A percentile compares a stretch with the other conserved stretches of the same genome.
phyloP scores from a whole-genome alignment of 2,113 vertebrate genomes.

The Sorex araneus region DNA sequence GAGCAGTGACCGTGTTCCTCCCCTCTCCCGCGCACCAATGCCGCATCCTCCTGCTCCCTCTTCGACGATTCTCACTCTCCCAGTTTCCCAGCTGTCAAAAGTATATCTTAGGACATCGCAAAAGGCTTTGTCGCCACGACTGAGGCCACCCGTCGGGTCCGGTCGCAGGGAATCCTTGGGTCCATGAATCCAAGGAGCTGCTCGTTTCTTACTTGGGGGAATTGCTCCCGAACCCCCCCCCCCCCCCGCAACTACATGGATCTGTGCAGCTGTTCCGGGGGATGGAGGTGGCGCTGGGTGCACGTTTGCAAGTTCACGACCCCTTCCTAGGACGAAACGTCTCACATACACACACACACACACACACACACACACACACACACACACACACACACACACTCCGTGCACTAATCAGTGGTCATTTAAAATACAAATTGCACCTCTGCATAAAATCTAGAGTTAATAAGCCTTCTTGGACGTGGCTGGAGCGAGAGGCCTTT shows the following conservation, averaged over 20 bases:
- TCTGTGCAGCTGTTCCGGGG: neutral
- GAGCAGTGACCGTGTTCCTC: neutral
- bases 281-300: no score
- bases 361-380: no score
- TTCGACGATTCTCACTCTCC: neutral
- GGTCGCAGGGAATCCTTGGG: neutral
- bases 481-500: neutral
- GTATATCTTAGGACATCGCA: neutral
- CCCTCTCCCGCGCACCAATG: neutral
- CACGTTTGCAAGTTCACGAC: no score
- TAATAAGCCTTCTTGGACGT: neutral
- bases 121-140: neutral
- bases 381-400: no score
- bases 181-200: neutral
- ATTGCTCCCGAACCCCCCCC: neutral
- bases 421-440: neutral
- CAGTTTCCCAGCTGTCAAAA: neutral
- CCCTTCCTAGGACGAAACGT: no score
- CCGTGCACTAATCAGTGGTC: neutral
- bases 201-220: neutral
- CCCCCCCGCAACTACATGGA: neutral
- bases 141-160: neutral
- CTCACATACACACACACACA: no score
- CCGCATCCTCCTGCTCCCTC: neutral
- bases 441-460: neutral